Evolutionary conservation across 2,888 invertebrate species (phyloP).

Genomic region (Eupithecia insigniata): DNA sequence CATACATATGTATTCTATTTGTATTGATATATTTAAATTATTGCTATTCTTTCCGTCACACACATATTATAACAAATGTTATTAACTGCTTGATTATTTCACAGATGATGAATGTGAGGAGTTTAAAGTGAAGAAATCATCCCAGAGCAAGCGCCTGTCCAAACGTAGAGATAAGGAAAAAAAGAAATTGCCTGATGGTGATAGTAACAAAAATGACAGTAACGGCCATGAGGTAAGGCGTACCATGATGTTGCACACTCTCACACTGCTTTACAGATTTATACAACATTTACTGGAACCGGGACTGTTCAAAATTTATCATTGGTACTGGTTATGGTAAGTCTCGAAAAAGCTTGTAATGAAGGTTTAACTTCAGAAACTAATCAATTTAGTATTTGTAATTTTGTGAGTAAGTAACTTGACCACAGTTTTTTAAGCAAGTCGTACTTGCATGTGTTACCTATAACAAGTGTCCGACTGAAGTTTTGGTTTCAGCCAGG

Average conservation of each 20-base stretch:
- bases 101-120: constrained; percentile 91
- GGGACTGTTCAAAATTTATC: constrained; percentile 21
- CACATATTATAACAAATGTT: neutral
- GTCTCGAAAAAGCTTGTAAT: constrained; percentile 10
- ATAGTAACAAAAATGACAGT: constrained; percentile 76
- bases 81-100: constrained; percentile 27
- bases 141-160: constrained; percentile 95
- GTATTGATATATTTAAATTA: too few species aligned
- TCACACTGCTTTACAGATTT: constrained; percentile 29
- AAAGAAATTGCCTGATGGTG: constrained; percentile 64
- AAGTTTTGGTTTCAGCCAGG: too few species aligned
- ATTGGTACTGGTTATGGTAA: constrained; percentile 21
- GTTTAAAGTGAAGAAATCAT: constrained; percentile 98
- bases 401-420: neutral
- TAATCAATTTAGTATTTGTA: neutral
- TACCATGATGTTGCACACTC: constrained; percentile 33
- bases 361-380: neutral
- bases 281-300: constrained; percentile 21
- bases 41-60: neutral
- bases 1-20: too few species aligned
- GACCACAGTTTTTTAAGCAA: neutral
- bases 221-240: constrained; percentile 70
- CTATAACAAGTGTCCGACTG: too few species aligned
- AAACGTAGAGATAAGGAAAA: constrained; percentile 92
- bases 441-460: neutral